Evolutionary conservation across 2,113 vertebrate species (phyloP), one percentile per base, ranked within the genome.

Genomic region (Xerus inauris): DNA sequence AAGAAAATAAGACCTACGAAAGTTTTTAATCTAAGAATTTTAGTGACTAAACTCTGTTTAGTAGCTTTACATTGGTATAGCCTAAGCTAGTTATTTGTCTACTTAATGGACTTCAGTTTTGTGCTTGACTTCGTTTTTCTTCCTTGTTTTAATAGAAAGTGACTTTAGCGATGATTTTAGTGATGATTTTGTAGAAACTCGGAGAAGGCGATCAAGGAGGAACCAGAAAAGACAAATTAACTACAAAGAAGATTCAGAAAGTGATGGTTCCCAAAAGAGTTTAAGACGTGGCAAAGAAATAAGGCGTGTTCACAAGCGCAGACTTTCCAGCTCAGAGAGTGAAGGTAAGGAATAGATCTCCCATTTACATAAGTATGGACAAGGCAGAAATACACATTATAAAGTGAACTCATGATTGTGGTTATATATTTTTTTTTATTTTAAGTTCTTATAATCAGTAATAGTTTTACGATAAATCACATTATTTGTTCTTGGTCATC

Each of bases 181-280:
- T 8, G 99, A 99, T 16, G 99, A 99, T 59, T 99, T 99, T 71
- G 96, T 99, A 94, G 99, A 99, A 96, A 99, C 99, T 10, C 98
- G 99, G 72, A 98, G 99, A 98, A 99, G 99, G 77, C 98, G 99
- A 42, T 99, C 99, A 72, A 99, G 99, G 95, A 98, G 99, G 87
- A 99, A 99, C 97, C 99, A 99, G 97, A 99, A 98, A 81, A 99
- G 99, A 97, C 99, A 99, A 98, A 99, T 99, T 82, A 99, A 99
- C 98, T 99, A 99, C 89, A 99, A 99, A 8, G 99, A 99, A 98
- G 99, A 99, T n/a, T 99, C 99, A 0, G 99, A 99, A 83, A 99
- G 99, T 0, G 99, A 99, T 19, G 99, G 99, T 92, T 99, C 99
- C 26, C 98, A 98, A 90, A 98, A 99, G 19, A 98, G 98, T 42